Base-by-base conservation (phyloP, 2,888 invertebrate genomes). In the Macrophya annulata region DNA sequence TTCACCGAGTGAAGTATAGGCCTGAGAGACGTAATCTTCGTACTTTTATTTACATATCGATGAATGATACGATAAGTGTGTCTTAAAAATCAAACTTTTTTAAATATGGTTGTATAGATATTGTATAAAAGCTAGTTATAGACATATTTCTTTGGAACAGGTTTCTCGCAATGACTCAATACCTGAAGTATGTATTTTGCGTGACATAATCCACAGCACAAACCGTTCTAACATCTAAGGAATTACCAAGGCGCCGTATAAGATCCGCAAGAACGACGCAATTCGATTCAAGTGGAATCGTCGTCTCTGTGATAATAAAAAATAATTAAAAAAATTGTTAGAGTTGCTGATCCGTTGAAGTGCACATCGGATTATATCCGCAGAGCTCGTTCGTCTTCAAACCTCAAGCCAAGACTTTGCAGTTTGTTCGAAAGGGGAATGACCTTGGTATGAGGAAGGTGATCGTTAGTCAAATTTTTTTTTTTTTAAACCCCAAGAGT, bases 391-490 rank as follows among this genome's bases (percentile, higher is more conserved):
- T 51, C 37, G 25, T 55, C 77, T 51, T 48, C 15, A 21, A 37
- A 51, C n/a, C 51, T n/a, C 77, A 10, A 62, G 43, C 59, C 10
- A 5, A 40, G 40, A 21, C n/a, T 12, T 17, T n/a, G 51, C 15
- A 25, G 17, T 31, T n/a, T 77, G 15, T 77, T 37, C 77, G 17
- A 77, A 51, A 77, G 55, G 77, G 59, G 59, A 62, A 62, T 62
- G 43, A 59, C 81, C 81, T 62, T 81, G 62, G 40, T 15, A 43
- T n/a, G 81, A 62, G 62, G 59, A 62, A 81, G 81, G 81, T n/a
- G n/a, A n/a, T 81, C 81, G 62, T 81, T 81, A 51, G 81, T 81
- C 40, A 81, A 43, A 62, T 48, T 15, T 76, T 40, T 62, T n/a
- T n/a, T n/a, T n/a, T n/a, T n/a, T n/a, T n/a, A n/a, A n/a, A 40